Conservation (phyloP, 1,140 invertebrate species). For the Papilio xuthus region DNA sequence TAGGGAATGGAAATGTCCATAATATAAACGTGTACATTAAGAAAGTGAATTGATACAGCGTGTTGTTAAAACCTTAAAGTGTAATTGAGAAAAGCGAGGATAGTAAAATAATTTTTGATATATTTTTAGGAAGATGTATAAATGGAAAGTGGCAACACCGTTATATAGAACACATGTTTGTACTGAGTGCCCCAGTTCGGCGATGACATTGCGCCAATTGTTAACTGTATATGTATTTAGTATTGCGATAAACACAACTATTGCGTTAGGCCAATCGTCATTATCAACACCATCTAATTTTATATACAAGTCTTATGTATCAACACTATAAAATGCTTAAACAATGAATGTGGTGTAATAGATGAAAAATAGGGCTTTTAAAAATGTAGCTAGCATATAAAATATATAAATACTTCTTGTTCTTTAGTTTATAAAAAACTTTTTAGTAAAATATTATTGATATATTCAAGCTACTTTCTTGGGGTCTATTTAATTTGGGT, state of each 20-base stretch:
- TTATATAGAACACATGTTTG: conserved; percentile 1
- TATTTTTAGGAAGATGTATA: neutral
- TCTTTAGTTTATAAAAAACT: neutral
- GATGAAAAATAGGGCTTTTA: neutral
- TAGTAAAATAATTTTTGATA: neutral
- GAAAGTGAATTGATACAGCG: too few relatives aligned
- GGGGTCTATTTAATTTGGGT: neutral
- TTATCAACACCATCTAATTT: conserved; percentile 16
- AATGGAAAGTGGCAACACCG: conserved; percentile 19
- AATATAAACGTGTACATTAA: too few relatives aligned
- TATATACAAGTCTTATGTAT: conserved; percentile 13
- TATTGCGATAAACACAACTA: conserved; percentile 51
- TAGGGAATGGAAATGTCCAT: too few relatives aligned
- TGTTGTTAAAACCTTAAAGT: too few relatives aligned
- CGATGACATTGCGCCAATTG: conserved; percentile 68
- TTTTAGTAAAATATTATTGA: neutral
- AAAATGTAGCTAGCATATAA: neutral
- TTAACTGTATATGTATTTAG: conserved; percentile 51
- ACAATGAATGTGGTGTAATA: neutral
- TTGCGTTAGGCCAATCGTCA: conserved; percentile 33
- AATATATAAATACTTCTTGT: neutral
- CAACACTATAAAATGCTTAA: conserved; percentile 12
- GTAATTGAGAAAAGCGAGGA: too few relatives aligned
- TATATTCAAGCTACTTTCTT: conserved; percentile 7
- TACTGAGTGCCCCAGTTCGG: conserved; percentile 62